Percentiles rank a stretch among this genome's conserved stretches.
Conservation (phyloP, 2,113 vertebrate genomes). For the Alosa alosa region DNA sequence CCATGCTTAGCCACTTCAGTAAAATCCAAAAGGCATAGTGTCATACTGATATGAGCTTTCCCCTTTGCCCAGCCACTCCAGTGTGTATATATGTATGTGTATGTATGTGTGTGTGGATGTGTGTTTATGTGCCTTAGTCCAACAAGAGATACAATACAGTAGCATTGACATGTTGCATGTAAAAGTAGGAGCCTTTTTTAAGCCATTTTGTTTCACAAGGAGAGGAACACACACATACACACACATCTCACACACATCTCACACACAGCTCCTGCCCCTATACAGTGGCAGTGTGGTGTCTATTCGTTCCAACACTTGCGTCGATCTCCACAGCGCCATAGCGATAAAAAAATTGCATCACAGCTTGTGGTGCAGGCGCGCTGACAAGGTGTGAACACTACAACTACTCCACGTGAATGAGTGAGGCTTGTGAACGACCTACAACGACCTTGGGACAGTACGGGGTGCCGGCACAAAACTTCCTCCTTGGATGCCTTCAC, state of each 20-base stretch:
- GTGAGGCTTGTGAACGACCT: background rate
- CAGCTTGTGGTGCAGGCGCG: background rate
- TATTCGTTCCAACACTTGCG: background rate
- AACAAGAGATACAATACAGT: background rate
- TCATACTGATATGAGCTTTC: background rate
- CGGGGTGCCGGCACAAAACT: background rate
- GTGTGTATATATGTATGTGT: background rate
- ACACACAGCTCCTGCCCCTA: background rate
- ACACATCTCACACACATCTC: background rate
- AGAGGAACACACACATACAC: background rate
- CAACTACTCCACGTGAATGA: background rate
- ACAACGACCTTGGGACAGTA: background rate
- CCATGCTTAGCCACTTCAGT: constrained; percentile 9
- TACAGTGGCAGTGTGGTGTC: background rate
- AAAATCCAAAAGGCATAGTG: background rate
- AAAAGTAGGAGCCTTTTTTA: background rate
- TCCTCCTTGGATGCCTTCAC: background rate
- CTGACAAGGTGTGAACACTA: background rate
- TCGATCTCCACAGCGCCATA: background rate
- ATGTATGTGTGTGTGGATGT: background rate
- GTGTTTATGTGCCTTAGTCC: background rate
- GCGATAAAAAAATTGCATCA: background rate
- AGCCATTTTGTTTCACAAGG: background rate
- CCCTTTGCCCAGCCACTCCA: background rate
- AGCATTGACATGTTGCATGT: background rate